Base-by-base conservation (phyloP, 2,797 vertebrate species). In the Anolis apletophallus region DNA sequence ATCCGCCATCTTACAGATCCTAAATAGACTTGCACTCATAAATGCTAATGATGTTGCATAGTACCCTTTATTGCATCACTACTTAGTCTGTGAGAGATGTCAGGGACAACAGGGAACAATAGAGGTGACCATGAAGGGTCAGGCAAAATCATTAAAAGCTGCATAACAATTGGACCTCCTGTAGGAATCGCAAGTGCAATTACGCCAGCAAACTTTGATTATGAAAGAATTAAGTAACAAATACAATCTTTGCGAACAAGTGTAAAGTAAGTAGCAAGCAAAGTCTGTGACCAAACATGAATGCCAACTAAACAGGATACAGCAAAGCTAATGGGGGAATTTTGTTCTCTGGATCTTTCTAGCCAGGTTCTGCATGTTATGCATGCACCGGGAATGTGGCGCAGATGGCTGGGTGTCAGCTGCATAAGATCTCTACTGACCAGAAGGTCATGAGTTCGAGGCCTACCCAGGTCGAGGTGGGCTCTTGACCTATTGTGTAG, bases 31-130 rank as follows among this genome's bases (percentile, higher is more conserved):
- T 36, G n/a, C 46, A 54, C 67, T 21, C 11, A 73, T 77, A 50
- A 57, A 80, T 36, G 17, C 12, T 32, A 34, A 74, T 84, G 78
- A 85, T 46, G 75, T 57, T 54, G 21, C 12, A 79, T 68, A 74
- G 78, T 72, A 55, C 73, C 17, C 85, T 73, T 87, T 87, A 73
- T 82, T 78, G 26, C 85, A 80, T 89, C 85, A 85, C 55, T 34
- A 75, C 34, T 40, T n/a, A 52, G 68, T 36, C 11, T 34, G 34
- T 78, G 67, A 67, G 67, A 76, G 9, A 16, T 36, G 34, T 64
- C 54, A 83, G 67, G 64, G 61, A 32, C 54, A 83, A 36, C 10
- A 72, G 52, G 36, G 19, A 26, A n/a, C 23, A 7, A 10, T n/a
- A 11, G 6, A 54, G 68, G 26, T 68, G 78, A 40, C 36, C 12